These are phyloP conservation scores for Dynastes hyllus DNA, from an alignment of 2,888 invertebrate species.

Conservation along the genomic window DNA sequence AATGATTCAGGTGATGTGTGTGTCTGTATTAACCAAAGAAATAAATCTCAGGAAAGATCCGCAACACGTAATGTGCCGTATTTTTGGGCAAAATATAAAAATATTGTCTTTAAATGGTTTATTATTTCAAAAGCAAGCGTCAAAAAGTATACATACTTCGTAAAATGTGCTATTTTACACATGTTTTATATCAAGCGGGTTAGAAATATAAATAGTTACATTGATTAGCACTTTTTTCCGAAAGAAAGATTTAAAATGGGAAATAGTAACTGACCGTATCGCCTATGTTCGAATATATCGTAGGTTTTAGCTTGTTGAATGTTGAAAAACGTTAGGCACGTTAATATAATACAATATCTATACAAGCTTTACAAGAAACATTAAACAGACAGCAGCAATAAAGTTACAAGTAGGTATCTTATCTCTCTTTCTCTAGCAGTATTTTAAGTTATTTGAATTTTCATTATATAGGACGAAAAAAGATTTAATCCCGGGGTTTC, in stretches of 20 bases:
- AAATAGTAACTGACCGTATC: neutral
- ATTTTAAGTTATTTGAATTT: slow-evolving; percentile 23
- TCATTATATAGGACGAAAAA: slow-evolving; percentile 17
- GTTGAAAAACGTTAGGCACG: neutral
- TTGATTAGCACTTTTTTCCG: neutral
- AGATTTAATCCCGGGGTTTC: too few relatives aligned
- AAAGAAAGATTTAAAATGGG: neutral
- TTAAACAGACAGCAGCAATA: slow-evolving; percentile 16
- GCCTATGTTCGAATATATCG: neutral
- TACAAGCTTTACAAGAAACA: slow-evolving; percentile 7
- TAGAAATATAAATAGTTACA: neutral
- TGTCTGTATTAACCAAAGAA: too few relatives aligned
- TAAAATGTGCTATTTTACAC: neutral
- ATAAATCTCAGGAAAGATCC: too few relatives aligned
- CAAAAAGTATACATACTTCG: neutral
- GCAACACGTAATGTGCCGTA: too few relatives aligned
- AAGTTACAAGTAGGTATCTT: slow-evolving; percentile 28
- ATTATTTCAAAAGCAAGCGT: slow-evolving; percentile 5
- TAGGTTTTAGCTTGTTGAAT: neutral
- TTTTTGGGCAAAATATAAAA: neutral
- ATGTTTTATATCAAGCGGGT: neutral
- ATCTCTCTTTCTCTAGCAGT: slow-evolving; percentile 20
- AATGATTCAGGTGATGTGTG: too few relatives aligned
- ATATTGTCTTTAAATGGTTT: slow-evolving; percentile 2
- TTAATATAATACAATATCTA: slow-evolving; percentile 21